A percentile compares a stretch with the other conserved stretches of the same genome.
phyloP scores from a whole-genome alignment of 2,113 vertebrate genomes.

The Corvus cornix region DNA sequence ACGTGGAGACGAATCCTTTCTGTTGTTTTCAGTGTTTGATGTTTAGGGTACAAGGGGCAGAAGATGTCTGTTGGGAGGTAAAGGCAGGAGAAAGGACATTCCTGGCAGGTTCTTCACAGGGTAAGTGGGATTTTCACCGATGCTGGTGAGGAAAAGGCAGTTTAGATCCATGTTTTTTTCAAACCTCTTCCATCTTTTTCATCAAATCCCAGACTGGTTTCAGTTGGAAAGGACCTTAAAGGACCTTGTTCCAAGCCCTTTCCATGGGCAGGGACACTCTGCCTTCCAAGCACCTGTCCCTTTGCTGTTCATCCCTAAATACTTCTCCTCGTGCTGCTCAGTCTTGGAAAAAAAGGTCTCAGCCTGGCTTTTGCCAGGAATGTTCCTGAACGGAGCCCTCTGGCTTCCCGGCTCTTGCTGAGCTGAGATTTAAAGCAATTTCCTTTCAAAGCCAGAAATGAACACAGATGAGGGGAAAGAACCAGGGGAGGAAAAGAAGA shows the following conservation, averaged over 20 bases:
- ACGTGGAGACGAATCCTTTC: background rate
- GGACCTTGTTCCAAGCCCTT: background rate
- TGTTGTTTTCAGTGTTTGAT: background rate
- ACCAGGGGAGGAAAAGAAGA: background rate
- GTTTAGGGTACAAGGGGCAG: background rate
- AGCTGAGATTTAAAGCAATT: conserved; percentile 47
- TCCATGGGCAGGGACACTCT: background rate
- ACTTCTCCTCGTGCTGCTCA: background rate
- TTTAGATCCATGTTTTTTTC: background rate
- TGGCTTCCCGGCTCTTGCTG: conserved; percentile 20
- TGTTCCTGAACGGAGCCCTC: background rate
- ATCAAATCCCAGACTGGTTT: background rate
- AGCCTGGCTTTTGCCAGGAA: background rate
- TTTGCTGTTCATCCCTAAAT: background rate
- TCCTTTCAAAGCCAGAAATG: conserved; percentile 46
- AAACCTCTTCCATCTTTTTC: background rate
- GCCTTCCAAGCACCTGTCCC: background rate
- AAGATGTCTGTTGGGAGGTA: background rate
- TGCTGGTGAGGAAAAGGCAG: background rate
- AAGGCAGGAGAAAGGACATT: background rate
- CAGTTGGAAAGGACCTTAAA: background rate
- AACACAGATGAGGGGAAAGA: conserved; percentile 33
- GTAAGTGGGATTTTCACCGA: background rate
- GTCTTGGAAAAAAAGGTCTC: background rate
- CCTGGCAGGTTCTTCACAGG: background rate